Conservation (phyloP, 2,797 vertebrate genomes). For the Tolypeutes matacus region DNA sequence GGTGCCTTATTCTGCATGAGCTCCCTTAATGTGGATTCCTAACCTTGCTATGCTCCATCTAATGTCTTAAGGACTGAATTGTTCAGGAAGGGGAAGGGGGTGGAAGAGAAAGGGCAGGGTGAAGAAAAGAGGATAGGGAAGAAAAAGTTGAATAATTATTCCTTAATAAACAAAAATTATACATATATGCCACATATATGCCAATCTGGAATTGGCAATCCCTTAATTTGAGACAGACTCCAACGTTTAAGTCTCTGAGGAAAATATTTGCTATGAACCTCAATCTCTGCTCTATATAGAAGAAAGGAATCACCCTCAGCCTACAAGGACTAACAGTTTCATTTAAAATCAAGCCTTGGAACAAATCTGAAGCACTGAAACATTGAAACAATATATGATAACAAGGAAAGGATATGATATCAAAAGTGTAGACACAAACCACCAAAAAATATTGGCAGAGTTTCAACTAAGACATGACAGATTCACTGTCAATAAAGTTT, state of each 20-base stretch:
- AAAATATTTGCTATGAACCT: background rate
- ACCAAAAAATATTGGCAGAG: background rate
- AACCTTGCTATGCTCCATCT: background rate
- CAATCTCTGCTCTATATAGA: background rate
- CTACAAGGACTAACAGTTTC: background rate
- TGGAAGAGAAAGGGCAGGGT: background rate
- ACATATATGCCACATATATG: no score
- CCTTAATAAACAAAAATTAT: background rate
- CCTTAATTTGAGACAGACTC: background rate
- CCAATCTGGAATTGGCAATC: background rate
- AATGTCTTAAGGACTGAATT: background rate
- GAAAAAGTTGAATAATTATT: background rate
- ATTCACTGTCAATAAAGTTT: background rate
- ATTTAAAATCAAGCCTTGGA: background rate
- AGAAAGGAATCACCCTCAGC: background rate
- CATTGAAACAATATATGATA: background rate
- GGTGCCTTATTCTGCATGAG: background rate
- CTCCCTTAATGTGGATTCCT: background rate
- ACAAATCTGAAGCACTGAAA: background rate
- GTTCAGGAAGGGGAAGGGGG: background rate
- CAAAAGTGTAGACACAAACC: background rate
- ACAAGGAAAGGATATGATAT: background rate
- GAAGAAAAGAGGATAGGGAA: background rate
- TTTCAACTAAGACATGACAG: background rate
- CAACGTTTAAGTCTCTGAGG: background rate